A percentile compares a stretch with the other conserved stretches of the same genome.
These are phyloP conservation scores for Muricea muricata DNA, from an alignment of 92 coral and sea anemone species.

Conservation along the genomic window DNA sequence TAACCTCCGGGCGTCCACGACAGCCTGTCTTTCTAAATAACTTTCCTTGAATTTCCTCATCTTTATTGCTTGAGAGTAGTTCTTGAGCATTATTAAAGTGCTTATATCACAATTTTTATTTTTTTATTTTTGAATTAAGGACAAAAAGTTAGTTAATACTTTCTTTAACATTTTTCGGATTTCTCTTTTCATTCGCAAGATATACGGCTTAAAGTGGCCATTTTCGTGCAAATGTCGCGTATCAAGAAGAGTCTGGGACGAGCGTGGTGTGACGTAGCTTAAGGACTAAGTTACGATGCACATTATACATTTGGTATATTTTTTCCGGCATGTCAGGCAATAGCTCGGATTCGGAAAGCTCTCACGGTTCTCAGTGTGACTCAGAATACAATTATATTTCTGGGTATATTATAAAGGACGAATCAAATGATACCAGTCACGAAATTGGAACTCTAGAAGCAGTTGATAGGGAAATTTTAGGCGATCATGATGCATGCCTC, in stretches of 20 bases:
- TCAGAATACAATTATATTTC: slow-evolving; percentile 10
- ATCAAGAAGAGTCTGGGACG: too few relatives aligned
- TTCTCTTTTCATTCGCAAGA: too few relatives aligned
- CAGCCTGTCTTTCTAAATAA: slow-evolving; percentile 50
- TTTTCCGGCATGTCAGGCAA: not conserved
- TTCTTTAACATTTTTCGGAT: too few relatives aligned
- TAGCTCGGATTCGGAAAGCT: slow-evolving; percentile 22
- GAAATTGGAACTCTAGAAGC: slow-evolving; percentile 20
- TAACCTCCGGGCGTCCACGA: slow-evolving; percentile 65
- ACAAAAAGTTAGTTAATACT: too few relatives aligned
- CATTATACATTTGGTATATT: not conserved
- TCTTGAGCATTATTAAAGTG: slow-evolving; percentile 46
- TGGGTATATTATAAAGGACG: not conserved
- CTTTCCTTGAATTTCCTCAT: slow-evolving; percentile 34
- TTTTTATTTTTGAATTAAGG: too few relatives aligned
- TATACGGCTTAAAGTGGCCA: too few relatives aligned
- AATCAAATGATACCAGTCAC: slow-evolving; percentile 5
- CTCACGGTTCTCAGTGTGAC: slow-evolving; percentile 12
- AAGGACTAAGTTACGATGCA: not conserved
- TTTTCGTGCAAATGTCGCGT: too few relatives aligned
- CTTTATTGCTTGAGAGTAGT: slow-evolving; percentile 5
- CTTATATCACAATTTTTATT: too few relatives aligned
- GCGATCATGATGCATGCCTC: not conserved
- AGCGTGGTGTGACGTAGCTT: too few relatives aligned
- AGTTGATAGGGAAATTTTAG: not conserved